Evolutionary conservation across 2,797 vertebrate species (phyloP).

Genomic region (Garrulus glandarius): DNA sequence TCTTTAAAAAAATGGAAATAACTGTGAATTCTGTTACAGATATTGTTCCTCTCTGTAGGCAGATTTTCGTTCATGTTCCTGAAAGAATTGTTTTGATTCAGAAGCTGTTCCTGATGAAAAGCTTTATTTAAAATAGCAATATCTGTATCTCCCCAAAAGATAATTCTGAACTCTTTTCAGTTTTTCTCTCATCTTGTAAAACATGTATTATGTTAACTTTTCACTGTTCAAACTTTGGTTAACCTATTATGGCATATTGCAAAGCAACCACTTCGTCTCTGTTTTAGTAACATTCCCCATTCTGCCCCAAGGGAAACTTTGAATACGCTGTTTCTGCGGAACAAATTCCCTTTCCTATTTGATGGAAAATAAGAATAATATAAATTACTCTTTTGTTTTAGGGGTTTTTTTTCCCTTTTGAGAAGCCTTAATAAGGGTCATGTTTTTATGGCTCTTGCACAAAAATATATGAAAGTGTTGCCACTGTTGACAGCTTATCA

Average conservation of each 20-base stretch:
- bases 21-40: background rate
- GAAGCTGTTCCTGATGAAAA: constrained; percentile 19
- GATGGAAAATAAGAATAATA: constrained; percentile 52
- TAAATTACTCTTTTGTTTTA: background rate
- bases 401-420: rapidly evolving
- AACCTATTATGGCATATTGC: constrained; percentile 49
- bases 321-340: constrained; percentile 40
- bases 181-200: constrained; percentile 43
- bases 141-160: background rate
- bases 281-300: constrained; percentile 59
- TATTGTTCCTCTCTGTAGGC: background rate
- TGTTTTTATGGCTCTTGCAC: constrained; percentile 1
- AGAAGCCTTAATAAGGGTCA: background rate
- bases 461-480: background rate
- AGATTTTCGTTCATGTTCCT: background rate
- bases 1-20: background rate
- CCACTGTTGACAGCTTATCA: background rate
- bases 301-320: background rate
- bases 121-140: constrained; percentile 3
- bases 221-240: constrained; percentile 35
- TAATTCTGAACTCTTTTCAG: background rate
- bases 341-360: constrained; percentile 64
- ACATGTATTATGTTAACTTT: background rate
- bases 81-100: constrained; percentile 50
- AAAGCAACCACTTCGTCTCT: constrained; percentile 29